Base-by-base conservation (phyloP, 2,797 vertebrate genomes). In the Botia almorhae region DNA sequence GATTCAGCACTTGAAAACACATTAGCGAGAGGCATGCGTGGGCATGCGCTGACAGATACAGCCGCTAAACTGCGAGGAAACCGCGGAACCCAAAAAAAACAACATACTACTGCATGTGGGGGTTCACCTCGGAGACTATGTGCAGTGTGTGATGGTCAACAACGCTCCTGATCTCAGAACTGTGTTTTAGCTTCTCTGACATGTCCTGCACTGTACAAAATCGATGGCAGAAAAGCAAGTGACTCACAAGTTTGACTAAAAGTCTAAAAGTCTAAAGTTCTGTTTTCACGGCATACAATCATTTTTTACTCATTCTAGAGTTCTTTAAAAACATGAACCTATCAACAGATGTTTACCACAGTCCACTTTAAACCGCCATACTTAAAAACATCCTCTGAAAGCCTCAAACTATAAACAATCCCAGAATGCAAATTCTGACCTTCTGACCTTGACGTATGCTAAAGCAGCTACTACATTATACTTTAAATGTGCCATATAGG, bases 1-100 rank as follows among this genome's bases (percentile, higher is more conserved):
- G 61, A 73, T 80, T 56, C 36, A 33, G 70, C 51, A 80, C 78
- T 80, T 80, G 78, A 74, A 74, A 80, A 80, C 48, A 65, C 69
- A 80, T 80, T 80, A 80, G 29, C 51, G 63, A 7, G 16, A 53
- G 65, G 78, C 26, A 4, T 48, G 68, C 81, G 68, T 76, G 48
- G 56, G 70, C 64, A 46, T n/a, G 33, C 61, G 58, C 55, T 68
- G 70, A 73, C 69, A 82, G 81, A 73, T 65, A 77, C 53, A 69
- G 51, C 29, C 6, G n/a, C 58, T 39, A 13, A 17, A 63, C n/a
- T 51, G 10, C 53, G 69, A 63, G 19, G 16, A 53, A 79, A 26
- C 14, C 50, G n/a, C 16, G 8, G 55, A 64, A 29, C 29, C 3
- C 56, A 65, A 73, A 67, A 80, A 80, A 74, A 53, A 14, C 39